phyloP scores from a whole-genome alignment of 1,140 invertebrate genomes.

The Calliphora vicina region DNA sequence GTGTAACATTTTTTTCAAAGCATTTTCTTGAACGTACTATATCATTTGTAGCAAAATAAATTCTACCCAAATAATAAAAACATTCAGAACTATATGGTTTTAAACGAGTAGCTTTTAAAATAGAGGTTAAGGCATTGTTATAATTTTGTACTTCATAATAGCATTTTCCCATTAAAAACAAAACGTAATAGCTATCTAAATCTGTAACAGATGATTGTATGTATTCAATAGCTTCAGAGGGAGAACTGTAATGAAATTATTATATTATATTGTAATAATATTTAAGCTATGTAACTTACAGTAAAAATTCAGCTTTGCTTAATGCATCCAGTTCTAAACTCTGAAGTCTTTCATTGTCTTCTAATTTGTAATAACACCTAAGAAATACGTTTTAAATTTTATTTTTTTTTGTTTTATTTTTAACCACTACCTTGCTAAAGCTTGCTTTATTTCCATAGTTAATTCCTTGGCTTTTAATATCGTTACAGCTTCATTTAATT shows the following conservation, averaged over 20 bases:
- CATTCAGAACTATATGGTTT: slow-evolving; percentile 76
- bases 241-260: slow-evolving; percentile 39
- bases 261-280: background rate
- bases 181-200: slow-evolving; percentile 62
- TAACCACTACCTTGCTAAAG: slow-evolving; percentile 37
- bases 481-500: slow-evolving; percentile 43
- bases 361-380: slow-evolving; percentile 51
- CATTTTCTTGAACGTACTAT: slow-evolving; percentile 78
- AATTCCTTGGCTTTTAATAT: slow-evolving; percentile 37
- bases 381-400: background rate
- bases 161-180: slow-evolving; percentile 72
- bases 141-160: slow-evolving; percentile 72
- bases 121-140: slow-evolving; percentile 69
- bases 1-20: slow-evolving; percentile 81
- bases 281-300: slow-evolving; percentile 42
- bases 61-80: slow-evolving; percentile 80
- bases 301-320: slow-evolving; percentile 47
- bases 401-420: background rate
- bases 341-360: slow-evolving; percentile 41
- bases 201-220: slow-evolving; percentile 64
- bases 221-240: slow-evolving; percentile 66
- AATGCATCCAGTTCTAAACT: slow-evolving; percentile 43
- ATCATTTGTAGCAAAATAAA: slow-evolving; percentile 72
- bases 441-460: slow-evolving; percentile 19
- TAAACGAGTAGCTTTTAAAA: slow-evolving; percentile 78